A percentile compares a stretch with the other conserved stretches of the same genome.
These are phyloP conservation scores for Cathartes aura DNA, from an alignment of 2,113 vertebrate genomes.

Conservation along the genomic window DNA sequence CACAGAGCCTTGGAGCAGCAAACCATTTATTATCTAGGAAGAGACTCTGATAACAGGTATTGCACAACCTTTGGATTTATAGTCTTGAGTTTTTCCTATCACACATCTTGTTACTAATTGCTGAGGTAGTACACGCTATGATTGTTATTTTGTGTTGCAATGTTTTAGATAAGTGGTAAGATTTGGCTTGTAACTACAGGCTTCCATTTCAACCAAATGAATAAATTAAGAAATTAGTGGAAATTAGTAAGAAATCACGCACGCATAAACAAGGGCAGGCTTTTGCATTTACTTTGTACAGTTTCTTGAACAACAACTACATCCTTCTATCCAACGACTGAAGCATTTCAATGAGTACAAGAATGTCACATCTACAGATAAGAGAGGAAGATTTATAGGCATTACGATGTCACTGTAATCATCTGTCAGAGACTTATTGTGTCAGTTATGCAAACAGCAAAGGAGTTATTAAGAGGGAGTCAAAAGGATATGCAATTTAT, in stretches of 20 bases:
- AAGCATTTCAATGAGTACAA: background rate
- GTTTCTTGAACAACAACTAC: background rate
- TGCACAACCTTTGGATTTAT: background rate
- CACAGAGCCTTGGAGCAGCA: background rate
- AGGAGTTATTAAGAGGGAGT: background rate
- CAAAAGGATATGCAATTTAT: background rate
- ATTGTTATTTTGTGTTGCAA: background rate
- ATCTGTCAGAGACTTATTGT: background rate
- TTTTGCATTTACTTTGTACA: background rate
- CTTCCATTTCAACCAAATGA: background rate
- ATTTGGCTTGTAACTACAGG: background rate
- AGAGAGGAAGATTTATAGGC: background rate
- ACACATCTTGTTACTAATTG: background rate
- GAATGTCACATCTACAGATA: background rate
- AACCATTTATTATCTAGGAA: background rate
- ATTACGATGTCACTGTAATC: background rate
- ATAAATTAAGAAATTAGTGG: background rate
- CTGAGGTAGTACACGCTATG: background rate
- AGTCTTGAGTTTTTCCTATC: background rate
- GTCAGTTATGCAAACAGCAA: background rate
- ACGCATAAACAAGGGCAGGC: background rate
- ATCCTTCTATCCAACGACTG: background rate
- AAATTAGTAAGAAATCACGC: background rate
- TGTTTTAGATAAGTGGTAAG: background rate
- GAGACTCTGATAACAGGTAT: background rate